A percentile compares a stretch with the other conserved stretches of the same genome.
Evolutionary conservation across 2,797 vertebrate genomes (phyloP).

Genomic region (Cynopterus sphinx): DNA sequence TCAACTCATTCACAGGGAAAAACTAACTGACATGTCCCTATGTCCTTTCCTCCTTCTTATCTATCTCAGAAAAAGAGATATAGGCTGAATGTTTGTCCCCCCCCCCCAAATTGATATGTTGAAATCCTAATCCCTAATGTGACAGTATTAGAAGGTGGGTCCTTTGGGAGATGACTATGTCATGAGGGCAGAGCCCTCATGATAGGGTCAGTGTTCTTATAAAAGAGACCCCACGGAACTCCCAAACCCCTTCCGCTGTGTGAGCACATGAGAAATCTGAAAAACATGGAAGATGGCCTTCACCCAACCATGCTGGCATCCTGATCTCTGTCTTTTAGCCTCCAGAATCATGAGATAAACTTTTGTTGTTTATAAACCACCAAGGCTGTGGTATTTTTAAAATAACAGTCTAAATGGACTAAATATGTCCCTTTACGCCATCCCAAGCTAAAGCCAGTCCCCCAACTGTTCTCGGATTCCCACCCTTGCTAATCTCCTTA

Average conservation of each 20-base stretch:
- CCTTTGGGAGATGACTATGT: background rate
- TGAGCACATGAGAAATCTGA: background rate
- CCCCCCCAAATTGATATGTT: background rate
- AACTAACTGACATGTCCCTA: background rate
- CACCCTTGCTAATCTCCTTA: background rate
- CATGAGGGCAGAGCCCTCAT: too few relatives aligned
- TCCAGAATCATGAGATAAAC: background rate
- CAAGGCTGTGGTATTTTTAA: background rate
- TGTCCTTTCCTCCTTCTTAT: background rate
- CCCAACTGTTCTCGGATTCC: background rate
- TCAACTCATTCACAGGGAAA: background rate
- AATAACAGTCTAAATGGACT: background rate
- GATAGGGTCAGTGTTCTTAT: background rate
- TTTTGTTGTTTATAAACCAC: background rate
- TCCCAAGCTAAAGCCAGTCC: background rate
- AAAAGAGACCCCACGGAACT: background rate
- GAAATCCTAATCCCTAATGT: background rate
- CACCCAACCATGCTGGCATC: background rate
- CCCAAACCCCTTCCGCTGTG: background rate
- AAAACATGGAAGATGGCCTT: background rate
- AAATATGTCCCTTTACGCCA: background rate
- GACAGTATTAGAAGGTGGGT: background rate
- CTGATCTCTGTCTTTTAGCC: background rate
- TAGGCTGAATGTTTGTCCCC: background rate
- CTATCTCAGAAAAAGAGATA: background rate